Percentiles rank a stretch among this genome's conserved stretches.
phyloP scores from a whole-genome alignment of 2,888 invertebrate species.

The Euphydryas editha region DNA sequence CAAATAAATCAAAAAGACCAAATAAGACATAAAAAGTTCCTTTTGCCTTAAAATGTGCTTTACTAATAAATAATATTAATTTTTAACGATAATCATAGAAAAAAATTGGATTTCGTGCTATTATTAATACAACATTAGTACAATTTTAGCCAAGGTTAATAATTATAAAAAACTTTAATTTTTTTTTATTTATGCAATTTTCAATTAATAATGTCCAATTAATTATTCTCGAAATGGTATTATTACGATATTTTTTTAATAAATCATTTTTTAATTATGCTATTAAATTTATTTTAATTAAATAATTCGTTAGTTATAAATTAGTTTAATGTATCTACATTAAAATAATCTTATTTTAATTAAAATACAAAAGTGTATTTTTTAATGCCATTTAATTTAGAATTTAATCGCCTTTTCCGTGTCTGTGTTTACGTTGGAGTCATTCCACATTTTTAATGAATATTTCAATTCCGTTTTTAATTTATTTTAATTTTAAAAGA shows the following conservation, averaged over 20 bases:
- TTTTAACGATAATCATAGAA: background rate
- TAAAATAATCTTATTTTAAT: slow-evolving; percentile 9
- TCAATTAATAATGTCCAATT: background rate
- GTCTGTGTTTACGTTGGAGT: slow-evolving; percentile 17
- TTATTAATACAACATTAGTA: background rate
- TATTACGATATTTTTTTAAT: slow-evolving; percentile 13
- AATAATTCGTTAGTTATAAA: background rate
- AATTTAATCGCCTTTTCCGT: slow-evolving; percentile 2
- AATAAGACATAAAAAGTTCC: slow-evolving; percentile 20
- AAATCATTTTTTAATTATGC: slow-evolving; percentile 9
- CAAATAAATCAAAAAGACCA: slow-evolving; percentile 15
- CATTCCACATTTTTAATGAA: slow-evolving; percentile 31
- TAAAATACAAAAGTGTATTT: slow-evolving; percentile 3
- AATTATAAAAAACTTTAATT: background rate
- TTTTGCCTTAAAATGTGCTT: slow-evolving; percentile 18
- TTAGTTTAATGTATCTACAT: background rate
- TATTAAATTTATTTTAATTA: slow-evolving; percentile 4
- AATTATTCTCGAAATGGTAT: slow-evolving; percentile 6
- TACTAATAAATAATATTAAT: slow-evolving; percentile 15
- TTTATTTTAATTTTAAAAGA: slow-evolving; percentile 48
- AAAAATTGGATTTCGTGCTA: background rate
- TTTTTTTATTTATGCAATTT: background rate
- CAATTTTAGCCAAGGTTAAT: slow-evolving; percentile 8
- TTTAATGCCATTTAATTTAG: slow-evolving; percentile 24
- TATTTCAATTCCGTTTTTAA: slow-evolving; percentile 24